phyloP scores from a whole-genome alignment of 2,113 vertebrate genomes.

The Anhinga anhinga region DNA sequence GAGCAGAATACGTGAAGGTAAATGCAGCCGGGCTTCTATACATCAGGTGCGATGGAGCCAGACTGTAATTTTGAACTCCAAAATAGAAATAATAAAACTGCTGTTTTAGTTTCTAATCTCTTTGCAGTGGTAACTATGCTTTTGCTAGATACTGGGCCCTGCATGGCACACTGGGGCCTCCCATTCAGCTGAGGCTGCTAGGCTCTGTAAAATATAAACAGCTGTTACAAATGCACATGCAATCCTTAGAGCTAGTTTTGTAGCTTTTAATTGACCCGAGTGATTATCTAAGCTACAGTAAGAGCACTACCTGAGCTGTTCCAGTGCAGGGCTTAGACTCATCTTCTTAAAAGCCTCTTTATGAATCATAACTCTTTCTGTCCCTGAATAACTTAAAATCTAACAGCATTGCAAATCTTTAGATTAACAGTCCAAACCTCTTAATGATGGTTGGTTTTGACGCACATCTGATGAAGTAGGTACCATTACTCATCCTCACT shows the following conservation, averaged over 20 bases:
- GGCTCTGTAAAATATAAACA: background rate
- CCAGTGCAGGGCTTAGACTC: slow-evolving; percentile 7
- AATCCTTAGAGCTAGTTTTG: background rate
- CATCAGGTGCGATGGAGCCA: background rate
- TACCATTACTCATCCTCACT: slow-evolving; percentile 15
- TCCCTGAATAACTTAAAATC: slow-evolving; percentile 12
- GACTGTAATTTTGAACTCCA: background rate
- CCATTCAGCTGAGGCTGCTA: background rate
- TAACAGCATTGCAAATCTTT: background rate
- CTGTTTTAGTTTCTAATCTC: background rate
- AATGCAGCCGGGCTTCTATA: background rate
- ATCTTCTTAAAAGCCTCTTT: slow-evolving; percentile 47
- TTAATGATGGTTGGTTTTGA: background rate
- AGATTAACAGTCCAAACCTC: background rate
- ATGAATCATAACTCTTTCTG: slow-evolving; percentile 42
- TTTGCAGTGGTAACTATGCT: background rate
- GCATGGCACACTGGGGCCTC: background rate
- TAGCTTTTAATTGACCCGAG: background rate
- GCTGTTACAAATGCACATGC: background rate
- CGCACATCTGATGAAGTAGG: background rate
- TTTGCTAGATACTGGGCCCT: background rate
- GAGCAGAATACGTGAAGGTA: background rate
- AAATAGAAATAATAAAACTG: background rate
- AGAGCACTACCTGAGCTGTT: background rate
- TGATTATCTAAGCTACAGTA: background rate